phyloP scores from a whole-genome alignment of 2,113 vertebrate genomes.

The human (Homo sapiens) region DNA sequence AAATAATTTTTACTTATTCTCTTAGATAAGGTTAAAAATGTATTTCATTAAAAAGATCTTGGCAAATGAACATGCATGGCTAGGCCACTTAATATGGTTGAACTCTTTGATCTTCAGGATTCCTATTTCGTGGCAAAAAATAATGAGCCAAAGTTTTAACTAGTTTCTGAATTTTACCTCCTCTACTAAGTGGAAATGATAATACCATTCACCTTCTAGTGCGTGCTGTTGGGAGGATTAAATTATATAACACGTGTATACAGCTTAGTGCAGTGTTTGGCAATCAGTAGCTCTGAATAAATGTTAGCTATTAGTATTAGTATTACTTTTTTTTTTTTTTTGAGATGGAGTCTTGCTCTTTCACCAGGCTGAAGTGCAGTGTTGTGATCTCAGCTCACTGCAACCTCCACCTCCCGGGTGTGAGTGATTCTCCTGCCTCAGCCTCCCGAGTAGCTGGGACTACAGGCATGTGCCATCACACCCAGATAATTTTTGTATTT shows the following conservation, averaged over 20 bases:
- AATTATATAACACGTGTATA: fast-evolving
- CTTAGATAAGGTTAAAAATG: background rate
- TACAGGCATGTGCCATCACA: too few species aligned
- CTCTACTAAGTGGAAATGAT: background rate
- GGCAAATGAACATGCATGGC: too few species aligned
- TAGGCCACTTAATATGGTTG: background rate
- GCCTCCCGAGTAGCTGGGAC: too few species aligned
- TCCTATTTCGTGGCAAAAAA: background rate
- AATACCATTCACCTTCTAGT: background rate
- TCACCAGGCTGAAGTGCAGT: too few species aligned
- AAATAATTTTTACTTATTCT: background rate
- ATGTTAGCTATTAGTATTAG: background rate
- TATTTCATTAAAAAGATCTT: background rate
- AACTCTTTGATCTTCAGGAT: background rate
- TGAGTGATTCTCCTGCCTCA: too few species aligned
- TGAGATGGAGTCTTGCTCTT: too few species aligned
- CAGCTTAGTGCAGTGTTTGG: too few species aligned
- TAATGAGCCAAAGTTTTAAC: background rate
- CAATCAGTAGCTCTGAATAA: background rate
- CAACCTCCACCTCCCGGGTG: too few species aligned
- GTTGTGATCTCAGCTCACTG: too few species aligned
- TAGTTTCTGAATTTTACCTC: background rate
- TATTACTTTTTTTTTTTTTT: background rate
- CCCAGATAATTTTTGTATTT: too few species aligned
- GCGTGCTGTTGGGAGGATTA: background rate